phyloP scores from a whole-genome alignment of 2,113 vertebrate genomes.

The Scopus umbretta region DNA sequence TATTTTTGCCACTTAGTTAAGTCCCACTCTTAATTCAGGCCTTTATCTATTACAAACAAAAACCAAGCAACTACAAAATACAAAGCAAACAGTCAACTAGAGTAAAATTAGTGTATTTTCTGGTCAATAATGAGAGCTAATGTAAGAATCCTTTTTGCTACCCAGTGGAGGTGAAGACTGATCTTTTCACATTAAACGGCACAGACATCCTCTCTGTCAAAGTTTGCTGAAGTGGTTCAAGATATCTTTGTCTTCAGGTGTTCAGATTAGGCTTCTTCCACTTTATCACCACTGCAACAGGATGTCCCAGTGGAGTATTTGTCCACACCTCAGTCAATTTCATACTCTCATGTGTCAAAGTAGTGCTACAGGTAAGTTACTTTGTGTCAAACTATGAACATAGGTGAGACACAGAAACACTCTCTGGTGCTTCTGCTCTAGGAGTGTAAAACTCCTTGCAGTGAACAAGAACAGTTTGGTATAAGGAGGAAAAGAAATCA shows the following conservation, averaged over 20 bases:
- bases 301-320: neutral
- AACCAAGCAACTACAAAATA: neutral
- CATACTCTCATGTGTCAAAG: neutral
- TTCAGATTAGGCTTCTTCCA: neutral
- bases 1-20: neutral
- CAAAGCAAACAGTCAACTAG: neutral
- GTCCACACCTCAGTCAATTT: neutral
- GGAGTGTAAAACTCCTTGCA: neutral
- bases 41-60: neutral
- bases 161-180: neutral
- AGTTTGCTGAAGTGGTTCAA: neutral
- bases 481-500: neutral
- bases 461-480: neutral
- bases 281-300: neutral
- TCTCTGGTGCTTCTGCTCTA: neutral
- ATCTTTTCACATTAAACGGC: neutral
- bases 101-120: neutral
- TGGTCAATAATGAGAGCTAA: neutral
- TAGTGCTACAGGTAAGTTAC: neutral
- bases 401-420: neutral
- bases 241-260: neutral
- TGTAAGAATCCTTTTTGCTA: neutral
- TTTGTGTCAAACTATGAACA: neutral
- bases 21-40: neutral
- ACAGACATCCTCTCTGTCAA: neutral